phyloP scores from a whole-genome alignment of 1,140 invertebrate genomes.

The Leptoteleia sp. region DNA sequence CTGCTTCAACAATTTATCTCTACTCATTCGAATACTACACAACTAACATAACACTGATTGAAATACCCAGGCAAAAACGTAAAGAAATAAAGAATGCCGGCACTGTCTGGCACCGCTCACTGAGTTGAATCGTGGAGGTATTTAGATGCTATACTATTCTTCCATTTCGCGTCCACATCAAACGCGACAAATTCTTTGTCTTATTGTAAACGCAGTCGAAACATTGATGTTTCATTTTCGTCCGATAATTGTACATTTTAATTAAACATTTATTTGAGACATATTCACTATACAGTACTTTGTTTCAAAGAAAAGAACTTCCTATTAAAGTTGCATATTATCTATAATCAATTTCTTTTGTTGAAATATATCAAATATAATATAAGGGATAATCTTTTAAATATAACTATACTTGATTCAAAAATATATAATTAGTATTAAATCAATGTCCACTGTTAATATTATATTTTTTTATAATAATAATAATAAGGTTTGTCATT shows the following conservation, averaged over 20 bases:
- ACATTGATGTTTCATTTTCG: slow-evolving; percentile 23
- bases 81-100: slow-evolving; percentile 60
- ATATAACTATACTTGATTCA: no score
- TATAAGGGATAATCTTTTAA: no score
- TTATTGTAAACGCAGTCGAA: slow-evolving; percentile 22
- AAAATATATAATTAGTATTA: no score
- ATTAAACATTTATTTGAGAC: slow-evolving; percentile 11
- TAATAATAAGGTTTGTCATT: no score
- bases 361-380: no score
- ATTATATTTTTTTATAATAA: no score
- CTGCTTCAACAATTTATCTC: slow-evolving; percentile 66
- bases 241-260: slow-evolving; percentile 19
- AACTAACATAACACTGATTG: slow-evolving; percentile 63
- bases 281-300: no score
- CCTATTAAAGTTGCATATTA: no score
- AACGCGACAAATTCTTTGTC: slow-evolving; percentile 47
- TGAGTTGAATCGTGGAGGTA: slow-evolving; percentile 47
- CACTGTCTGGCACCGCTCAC: slow-evolving; percentile 42
- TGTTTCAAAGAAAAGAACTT: no score
- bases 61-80: slow-evolving; percentile 62
- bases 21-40: slow-evolving; percentile 58
- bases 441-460: no score
- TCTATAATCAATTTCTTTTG: no score
- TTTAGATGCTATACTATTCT: slow-evolving; percentile 35
- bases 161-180: slow-evolving; percentile 46